phyloP scores from a whole-genome alignment of 1,140 invertebrate genomes.

The Ladona fulva region DNA sequence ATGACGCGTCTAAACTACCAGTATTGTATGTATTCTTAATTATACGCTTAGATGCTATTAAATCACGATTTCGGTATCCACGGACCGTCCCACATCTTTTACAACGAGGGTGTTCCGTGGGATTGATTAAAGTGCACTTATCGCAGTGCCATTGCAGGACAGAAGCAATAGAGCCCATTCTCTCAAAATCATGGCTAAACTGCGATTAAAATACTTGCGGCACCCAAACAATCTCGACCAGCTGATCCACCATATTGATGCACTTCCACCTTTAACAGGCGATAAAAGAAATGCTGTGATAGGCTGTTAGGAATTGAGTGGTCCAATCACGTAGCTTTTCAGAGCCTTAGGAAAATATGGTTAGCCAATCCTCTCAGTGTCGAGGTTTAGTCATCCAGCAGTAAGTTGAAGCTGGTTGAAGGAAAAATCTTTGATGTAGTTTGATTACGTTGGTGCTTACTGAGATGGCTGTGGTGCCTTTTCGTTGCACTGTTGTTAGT shows the following conservation, averaged over 20 bases:
- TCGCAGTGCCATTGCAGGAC: conserved; percentile 82
- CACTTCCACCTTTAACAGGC: conserved; percentile 26
- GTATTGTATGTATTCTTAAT: conserved; percentile 5
- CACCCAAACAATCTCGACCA: conserved; percentile 42
- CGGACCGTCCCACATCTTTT: conserved; percentile 55
- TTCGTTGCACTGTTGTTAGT: not conserved
- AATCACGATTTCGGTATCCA: conserved; percentile 14
- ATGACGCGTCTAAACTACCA: conserved; percentile 8
- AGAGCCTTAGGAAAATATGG: not conserved
- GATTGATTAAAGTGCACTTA: conserved; percentile 76
- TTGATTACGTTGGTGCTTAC: not conserved
- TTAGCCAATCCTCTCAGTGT: conserved; percentile 4
- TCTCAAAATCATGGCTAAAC: conserved; percentile 43
- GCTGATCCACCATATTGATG: conserved; percentile 50
- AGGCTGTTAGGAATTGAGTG: not conserved
- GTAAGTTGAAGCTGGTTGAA: conserved; percentile 1
- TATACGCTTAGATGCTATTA: not conserved
- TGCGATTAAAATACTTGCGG: conserved; percentile 40
- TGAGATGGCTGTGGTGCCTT: conserved; percentile 1
- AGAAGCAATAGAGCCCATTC: conserved; percentile 80
- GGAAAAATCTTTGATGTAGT: conserved; percentile 1
- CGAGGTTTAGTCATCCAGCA: conserved; percentile 3
- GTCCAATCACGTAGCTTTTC: not conserved
- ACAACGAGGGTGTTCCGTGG: conserved; percentile 67
- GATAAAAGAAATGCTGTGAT: conserved; percentile 10